Evolutionary conservation across 2,888 invertebrate genomes (phyloP).

Genomic region (Steromphala cineraria): DNA sequence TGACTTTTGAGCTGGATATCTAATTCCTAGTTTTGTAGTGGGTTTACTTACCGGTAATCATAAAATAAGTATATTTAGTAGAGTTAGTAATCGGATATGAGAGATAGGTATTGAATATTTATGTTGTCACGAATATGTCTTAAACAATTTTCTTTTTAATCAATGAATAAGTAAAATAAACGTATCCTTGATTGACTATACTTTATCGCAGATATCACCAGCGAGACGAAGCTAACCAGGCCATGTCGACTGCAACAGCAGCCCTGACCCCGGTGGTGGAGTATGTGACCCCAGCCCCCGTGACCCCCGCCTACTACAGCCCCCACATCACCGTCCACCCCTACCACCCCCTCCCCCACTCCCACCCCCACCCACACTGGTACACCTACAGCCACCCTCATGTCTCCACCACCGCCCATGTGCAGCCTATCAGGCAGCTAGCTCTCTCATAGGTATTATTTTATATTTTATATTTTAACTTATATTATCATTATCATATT

Average conservation of each 20-base stretch:
- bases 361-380: neutral
- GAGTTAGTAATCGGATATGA: no score
- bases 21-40: no score
- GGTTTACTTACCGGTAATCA: no score
- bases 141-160: no score
- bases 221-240: slow-evolving; percentile 8
- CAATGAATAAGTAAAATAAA: no score
- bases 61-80: no score
- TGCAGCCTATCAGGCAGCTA: neutral
- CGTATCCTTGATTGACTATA: no score
- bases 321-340: neutral
- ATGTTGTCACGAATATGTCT: no score
- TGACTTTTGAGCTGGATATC: no score
- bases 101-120: no score
- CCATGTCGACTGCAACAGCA: slow-evolving; percentile 1
- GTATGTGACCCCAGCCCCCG: neutral
- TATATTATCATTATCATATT: no score
- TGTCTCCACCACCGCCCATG: slow-evolving; percentile 1
- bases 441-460: slow-evolving; percentile 11
- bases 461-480: no score
- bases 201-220: slow-evolving; percentile 15
- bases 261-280: neutral
- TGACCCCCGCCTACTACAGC: neutral
- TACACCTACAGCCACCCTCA: neutral
- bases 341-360: neutral